A percentile compares a stretch with the other conserved stretches of the same genome.
These are phyloP conservation scores for Gymnopithys bicolor DNA, from an alignment of 2,797 vertebrate species.

Conservation along the genomic window DNA sequence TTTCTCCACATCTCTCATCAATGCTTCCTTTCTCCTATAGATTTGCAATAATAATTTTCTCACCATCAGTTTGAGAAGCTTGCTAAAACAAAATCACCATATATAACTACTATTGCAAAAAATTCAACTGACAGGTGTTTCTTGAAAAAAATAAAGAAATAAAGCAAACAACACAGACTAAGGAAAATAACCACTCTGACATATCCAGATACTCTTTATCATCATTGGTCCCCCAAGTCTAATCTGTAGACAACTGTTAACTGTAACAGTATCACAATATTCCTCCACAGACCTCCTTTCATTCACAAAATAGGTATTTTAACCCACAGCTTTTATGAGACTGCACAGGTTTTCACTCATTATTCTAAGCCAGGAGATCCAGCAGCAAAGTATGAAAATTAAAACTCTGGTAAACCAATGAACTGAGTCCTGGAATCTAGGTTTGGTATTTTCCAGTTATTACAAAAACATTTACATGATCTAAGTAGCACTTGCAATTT, in stretches of 20 bases:
- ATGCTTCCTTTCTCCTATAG: neutral
- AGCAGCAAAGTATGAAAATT: neutral
- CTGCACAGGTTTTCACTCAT: neutral
- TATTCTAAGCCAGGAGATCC: neutral
- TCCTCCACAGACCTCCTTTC: neutral
- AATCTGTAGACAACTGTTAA: neutral
- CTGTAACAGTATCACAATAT: neutral
- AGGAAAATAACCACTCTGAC: neutral
- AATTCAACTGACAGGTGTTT: neutral
- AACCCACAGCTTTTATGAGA: neutral
- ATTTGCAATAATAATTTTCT: neutral
- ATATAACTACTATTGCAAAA: neutral
- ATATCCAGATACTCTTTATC: neutral
- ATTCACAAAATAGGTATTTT: neutral
- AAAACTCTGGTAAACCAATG: neutral
- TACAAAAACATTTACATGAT: neutral
- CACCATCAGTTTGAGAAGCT: neutral
- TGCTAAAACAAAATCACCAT: neutral
- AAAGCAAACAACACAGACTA: neutral
- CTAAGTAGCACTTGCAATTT: neutral
- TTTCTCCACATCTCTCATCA: neutral
- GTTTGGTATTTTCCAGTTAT: neutral
- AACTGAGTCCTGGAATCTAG: neutral
- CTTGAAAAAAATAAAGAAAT: neutral
- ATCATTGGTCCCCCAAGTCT: neutral